Evolutionary conservation across 2,113 vertebrate species (phyloP).

Genomic region (Charina bottae): DNA sequence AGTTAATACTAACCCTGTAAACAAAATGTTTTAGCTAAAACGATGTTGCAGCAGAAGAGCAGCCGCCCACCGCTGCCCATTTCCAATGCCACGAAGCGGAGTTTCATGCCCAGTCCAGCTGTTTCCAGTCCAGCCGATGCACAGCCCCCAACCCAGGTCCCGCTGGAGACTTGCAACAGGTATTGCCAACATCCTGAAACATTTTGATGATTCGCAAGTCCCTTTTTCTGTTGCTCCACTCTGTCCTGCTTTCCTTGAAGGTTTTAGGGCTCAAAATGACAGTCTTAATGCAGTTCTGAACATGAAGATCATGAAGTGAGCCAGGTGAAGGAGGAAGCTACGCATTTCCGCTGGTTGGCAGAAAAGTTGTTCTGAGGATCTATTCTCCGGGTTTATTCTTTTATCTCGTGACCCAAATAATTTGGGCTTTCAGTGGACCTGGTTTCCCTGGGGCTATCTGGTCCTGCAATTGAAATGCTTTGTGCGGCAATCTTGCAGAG

Average conservation of each 20-base stretch:
- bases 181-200: constrained; percentile 87
- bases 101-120: constrained; percentile 81
- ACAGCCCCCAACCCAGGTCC: constrained; percentile 46
- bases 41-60: constrained; percentile 82
- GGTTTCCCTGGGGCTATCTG: not conserved
- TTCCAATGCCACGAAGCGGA: constrained; percentile 87
- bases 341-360: not conserved
- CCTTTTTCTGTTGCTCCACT: not conserved
- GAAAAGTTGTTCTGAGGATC: not conserved
- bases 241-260: accelerated
- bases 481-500: no score
- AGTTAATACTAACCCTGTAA: not conserved
- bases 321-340: not conserved
- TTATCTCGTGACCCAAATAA: not conserved
- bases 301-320: not conserved
- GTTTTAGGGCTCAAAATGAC: not conserved
- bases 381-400: accelerated
- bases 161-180: constrained; percentile 80
- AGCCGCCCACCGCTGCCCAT: constrained; percentile 81
- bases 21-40: constrained; percentile 75
- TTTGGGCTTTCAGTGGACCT: not conserved
- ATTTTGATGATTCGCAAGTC: constrained; percentile 83
- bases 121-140: constrained; percentile 64
- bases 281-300: not conserved
- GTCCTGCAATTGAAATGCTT: not conserved